phyloP scores from a whole-genome alignment of 2,113 vertebrate genomes.

The Piprites chloris region DNA sequence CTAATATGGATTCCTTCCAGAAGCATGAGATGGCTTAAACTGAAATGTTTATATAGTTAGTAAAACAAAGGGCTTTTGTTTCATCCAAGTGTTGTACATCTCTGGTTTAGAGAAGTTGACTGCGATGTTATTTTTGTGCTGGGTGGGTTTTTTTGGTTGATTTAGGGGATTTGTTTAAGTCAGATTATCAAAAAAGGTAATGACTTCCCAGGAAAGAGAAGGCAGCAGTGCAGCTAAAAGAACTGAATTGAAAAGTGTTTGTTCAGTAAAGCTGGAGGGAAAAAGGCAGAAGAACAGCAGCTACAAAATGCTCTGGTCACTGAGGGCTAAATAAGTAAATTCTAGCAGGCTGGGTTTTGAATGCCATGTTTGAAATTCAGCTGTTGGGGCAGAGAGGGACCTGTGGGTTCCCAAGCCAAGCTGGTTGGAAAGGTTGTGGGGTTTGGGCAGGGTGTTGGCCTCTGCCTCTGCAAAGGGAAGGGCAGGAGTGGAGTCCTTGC shows the following conservation, averaged over 20 bases:
- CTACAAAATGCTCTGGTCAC: neutral
- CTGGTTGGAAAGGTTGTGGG: neutral
- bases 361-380: neutral
- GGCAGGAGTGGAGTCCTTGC: neutral
- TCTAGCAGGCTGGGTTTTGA: neutral
- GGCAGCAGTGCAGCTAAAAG: neutral
- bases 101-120: neutral
- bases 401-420: neutral
- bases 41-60: neutral
- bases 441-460: neutral
- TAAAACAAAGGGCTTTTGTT: neutral
- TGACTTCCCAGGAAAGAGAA: neutral
- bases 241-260: neutral
- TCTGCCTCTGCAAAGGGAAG: neutral
- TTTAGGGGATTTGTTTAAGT: fast-evolving
- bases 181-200: neutral
- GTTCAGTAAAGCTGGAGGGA: neutral
- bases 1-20: neutral
- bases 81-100: neutral
- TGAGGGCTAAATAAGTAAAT: neutral
- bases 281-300: neutral
- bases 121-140: neutral
- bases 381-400: neutral
- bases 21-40: neutral
- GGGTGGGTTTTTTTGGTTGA: neutral